Conservation (phyloP, 2,113 vertebrate genomes). For the Dromaius novaehollandiae region DNA sequence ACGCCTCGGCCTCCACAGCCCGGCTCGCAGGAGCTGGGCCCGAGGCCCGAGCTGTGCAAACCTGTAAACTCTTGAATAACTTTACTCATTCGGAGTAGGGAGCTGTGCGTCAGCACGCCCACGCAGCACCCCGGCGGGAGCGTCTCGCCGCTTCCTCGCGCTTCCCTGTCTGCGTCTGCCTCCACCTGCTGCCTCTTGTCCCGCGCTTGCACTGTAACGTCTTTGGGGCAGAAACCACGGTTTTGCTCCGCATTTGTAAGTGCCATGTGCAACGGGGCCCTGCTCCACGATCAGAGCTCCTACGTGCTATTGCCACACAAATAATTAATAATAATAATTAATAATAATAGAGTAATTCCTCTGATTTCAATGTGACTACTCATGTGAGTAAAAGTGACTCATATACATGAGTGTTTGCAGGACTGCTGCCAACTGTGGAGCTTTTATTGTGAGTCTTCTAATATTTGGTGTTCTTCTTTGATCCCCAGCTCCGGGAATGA, state of each 20-base stretch:
- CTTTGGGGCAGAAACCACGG: constrained; percentile 53
- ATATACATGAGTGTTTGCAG: not conserved
- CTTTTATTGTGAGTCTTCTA: constrained; percentile 61
- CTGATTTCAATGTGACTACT: constrained; percentile 65
- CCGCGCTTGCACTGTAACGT: not conserved
- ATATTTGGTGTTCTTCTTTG: constrained; percentile 64
- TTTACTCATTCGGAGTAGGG: not conserved
- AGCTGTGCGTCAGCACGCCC: constrained; percentile 15
- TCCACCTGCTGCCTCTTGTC: constrained; percentile 58
- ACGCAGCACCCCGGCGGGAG: not conserved
- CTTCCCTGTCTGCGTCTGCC: constrained; percentile 22
- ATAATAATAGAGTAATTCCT: constrained; percentile 62
- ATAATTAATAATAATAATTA: constrained; percentile 69
- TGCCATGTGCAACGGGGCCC: constrained; percentile 30
- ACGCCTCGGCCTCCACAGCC: accelerated
- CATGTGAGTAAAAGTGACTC: constrained; percentile 67
- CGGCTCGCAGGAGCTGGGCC: not conserved
- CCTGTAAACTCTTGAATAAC: not conserved
- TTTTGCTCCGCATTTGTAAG: constrained; percentile 23
- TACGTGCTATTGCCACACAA: constrained; percentile 50
- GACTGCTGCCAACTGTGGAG: constrained; percentile 30
- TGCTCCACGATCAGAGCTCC: constrained; percentile 1
- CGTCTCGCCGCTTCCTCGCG: not conserved
- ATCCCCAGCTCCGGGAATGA: constrained; percentile 47
- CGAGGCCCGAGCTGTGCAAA: not conserved